These are phyloP conservation scores for Akabosia matsudoensis DNA, from an alignment of 1,140 invertebrate genomes.

Conservation along the genomic window DNA sequence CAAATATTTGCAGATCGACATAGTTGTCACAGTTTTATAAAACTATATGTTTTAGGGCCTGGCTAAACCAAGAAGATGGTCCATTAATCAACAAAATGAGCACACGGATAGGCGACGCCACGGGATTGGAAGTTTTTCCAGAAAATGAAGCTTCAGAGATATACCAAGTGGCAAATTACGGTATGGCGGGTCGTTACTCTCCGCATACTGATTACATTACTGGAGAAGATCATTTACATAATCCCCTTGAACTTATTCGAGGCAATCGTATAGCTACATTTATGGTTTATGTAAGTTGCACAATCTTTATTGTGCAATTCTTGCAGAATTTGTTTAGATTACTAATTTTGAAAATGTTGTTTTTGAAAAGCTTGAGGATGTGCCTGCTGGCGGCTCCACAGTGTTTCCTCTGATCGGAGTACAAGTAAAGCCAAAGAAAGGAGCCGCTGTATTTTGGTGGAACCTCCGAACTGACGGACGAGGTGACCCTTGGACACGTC, in stretches of 20 bases:
- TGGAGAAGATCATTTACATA: conserved; percentile 48
- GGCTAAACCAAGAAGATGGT: conserved; percentile 46
- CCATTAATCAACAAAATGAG: conserved; percentile 30
- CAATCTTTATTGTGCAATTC: neutral
- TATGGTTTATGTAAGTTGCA: conserved; percentile 57
- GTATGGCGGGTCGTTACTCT: conserved; percentile 64
- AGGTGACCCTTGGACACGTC: conserved; percentile 85
- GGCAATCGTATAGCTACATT: conserved; percentile 59
- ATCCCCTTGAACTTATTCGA: conserved; percentile 42
- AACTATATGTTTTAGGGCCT: conserved; percentile 43
- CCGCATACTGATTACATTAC: conserved; percentile 60
- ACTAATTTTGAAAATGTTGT: neutral
- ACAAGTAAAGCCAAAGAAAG: conserved; percentile 80
- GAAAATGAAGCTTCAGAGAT: conserved; percentile 43
- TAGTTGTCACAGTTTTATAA: neutral
- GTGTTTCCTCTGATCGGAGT: conserved; percentile 85
- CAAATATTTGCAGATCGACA: too few relatives aligned
- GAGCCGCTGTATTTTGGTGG: conserved; percentile 91
- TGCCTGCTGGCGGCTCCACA: conserved; percentile 75
- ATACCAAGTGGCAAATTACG: conserved; percentile 58
- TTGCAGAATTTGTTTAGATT: neutral
- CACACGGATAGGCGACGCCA: conserved; percentile 38
- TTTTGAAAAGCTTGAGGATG: conserved; percentile 51
- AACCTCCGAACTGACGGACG: conserved; percentile 90
- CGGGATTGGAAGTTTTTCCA: conserved; percentile 38